Evolutionary conservation across 2,888 invertebrate genomes (phyloP).

Genomic region (Hoplodrina ambigua): DNA sequence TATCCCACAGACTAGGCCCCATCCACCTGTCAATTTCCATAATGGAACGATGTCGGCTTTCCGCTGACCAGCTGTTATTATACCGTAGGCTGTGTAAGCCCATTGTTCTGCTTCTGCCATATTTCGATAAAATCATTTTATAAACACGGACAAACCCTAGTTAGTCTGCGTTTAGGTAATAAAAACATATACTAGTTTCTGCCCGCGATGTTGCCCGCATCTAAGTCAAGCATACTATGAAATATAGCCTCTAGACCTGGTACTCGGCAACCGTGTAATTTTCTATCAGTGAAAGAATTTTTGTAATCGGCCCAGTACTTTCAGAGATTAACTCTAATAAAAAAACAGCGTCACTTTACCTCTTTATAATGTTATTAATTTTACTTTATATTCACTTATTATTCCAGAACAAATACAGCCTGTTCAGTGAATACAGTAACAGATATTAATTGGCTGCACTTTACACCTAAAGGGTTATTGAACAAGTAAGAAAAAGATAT

Average conservation of each 20-base stretch:
- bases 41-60: conserved; percentile 78
- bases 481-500: conserved; percentile 29
- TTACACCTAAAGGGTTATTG: conserved; percentile 15
- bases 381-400: too few relatives aligned
- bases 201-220: too few relatives aligned
- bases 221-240: too few relatives aligned
- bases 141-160: conserved; percentile 45
- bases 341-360: too few relatives aligned
- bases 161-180: not conserved
- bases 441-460: conserved; percentile 38
- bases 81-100: conserved; percentile 66
- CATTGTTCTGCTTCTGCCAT: conserved; percentile 56
- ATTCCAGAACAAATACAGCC: too few relatives aligned
- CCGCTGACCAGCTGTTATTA: conserved; percentile 80
- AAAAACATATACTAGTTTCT: too few relatives aligned
- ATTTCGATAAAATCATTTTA: conserved; percentile 61
- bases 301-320: too few relatives aligned
- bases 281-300: too few relatives aligned
- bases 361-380: too few relatives aligned
- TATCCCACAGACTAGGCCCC: conserved; percentile 63
- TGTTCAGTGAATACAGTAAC: conserved; percentile 11
- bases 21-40: conserved; percentile 82
- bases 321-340: too few relatives aligned
- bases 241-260: too few relatives aligned
- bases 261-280: too few relatives aligned